A percentile compares a stretch with the other conserved stretches of the same genome.
These are phyloP conservation scores for Cyrtodaria siliqua DNA, from an alignment of 2,888 invertebrate genomes.

Conservation along the genomic window DNA sequence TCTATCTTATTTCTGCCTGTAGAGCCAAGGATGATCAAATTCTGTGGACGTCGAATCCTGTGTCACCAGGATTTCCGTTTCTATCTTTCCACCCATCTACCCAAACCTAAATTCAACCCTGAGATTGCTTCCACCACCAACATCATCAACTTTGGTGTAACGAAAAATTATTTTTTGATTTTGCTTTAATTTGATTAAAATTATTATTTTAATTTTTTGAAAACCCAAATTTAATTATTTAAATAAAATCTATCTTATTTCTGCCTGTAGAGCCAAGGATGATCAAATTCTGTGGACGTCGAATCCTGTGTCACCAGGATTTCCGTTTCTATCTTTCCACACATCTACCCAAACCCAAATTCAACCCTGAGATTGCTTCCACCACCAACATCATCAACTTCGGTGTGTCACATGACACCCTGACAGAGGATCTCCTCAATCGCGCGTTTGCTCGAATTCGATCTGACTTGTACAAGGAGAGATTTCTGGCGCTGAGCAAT, in stretches of 20 bases:
- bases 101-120: constrained; percentile 81
- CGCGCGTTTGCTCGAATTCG: constrained; percentile 82
- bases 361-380: constrained; percentile 81
- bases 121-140: constrained; percentile 81
- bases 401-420: constrained; percentile 81
- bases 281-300: constrained; percentile 83
- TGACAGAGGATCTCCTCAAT: constrained; percentile 82
- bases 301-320: constrained; percentile 83
- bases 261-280: constrained; percentile 79
- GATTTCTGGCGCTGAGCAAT: constrained; percentile 77
- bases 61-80: constrained; percentile 84
- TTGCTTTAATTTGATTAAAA: too few relatives aligned
- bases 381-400: constrained; percentile 83
- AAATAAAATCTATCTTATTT: too few relatives aligned
- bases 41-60: constrained; percentile 83
- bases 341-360: constrained; percentile 77
- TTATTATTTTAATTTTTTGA: too few relatives aligned
- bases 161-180: too few relatives aligned
- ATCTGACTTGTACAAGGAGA: constrained; percentile 81
- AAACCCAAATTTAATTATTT: too few relatives aligned
- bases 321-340: constrained; percentile 83
- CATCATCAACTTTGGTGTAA: constrained; percentile 83
- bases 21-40: constrained; percentile 83
- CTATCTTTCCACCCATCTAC: constrained; percentile 78
- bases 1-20: constrained; percentile 36